phyloP scores from a whole-genome alignment of 2,797 vertebrate species.

The Karalla daura region DNA sequence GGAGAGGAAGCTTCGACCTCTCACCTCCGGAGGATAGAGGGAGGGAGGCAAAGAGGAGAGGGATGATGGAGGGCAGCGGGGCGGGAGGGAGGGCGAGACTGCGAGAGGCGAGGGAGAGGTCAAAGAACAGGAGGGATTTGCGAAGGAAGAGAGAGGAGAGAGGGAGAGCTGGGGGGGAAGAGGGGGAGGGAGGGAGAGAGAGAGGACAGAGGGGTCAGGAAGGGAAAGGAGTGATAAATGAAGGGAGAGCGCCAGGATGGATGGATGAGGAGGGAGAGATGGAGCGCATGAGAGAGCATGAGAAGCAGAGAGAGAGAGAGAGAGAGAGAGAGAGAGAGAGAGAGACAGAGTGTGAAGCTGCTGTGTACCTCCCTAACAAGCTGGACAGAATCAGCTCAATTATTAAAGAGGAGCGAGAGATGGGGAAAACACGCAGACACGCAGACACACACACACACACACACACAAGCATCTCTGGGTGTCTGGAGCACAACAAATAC shows the following conservation, averaged over 20 bases:
- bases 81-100: slow-evolving; percentile 41
- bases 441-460: slow-evolving; percentile 40
- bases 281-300: slow-evolving; percentile 51
- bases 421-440: slow-evolving; percentile 73
- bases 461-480: slow-evolving; percentile 53
- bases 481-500: slow-evolving; percentile 54
- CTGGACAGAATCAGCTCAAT: slow-evolving; percentile 86
- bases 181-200: slow-evolving; percentile 36
- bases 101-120: slow-evolving; percentile 74
- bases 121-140: slow-evolving; percentile 81
- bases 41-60: slow-evolving; percentile 57
- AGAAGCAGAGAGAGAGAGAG: slow-evolving; percentile 68
- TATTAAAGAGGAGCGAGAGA: slow-evolving; percentile 85
- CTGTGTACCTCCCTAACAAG: slow-evolving; percentile 85
- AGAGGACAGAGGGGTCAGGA: slow-evolving; percentile 67
- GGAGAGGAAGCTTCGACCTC: slow-evolving; percentile 81
- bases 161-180: slow-evolving; percentile 53
- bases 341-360: slow-evolving; percentile 77
- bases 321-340: slow-evolving; percentile 73
- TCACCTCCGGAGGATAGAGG: slow-evolving; percentile 77
- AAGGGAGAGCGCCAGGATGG: slow-evolving; percentile 58
- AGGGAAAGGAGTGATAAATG: slow-evolving; percentile 71
- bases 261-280: slow-evolving; percentile 55
- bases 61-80: slow-evolving; percentile 70
- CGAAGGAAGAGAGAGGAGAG: slow-evolving; percentile 53